These are phyloP conservation scores for Manis crassicaudata DNA, from an alignment of 2,797 vertebrate species.

Conservation along the genomic window DNA sequence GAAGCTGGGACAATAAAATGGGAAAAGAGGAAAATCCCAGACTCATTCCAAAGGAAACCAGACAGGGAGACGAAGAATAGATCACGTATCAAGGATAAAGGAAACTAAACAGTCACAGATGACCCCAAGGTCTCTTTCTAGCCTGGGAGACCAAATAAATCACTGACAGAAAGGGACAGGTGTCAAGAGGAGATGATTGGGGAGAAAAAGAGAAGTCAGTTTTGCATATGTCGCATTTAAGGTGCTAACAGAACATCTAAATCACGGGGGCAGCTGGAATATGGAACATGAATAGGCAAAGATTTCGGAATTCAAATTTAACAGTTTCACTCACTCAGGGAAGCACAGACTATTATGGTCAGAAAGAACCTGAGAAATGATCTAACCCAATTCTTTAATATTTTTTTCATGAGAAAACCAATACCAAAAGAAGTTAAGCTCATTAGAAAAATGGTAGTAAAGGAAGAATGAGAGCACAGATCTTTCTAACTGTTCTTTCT, in stretches of 20 bases:
- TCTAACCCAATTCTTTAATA: neutral
- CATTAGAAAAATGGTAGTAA: neutral
- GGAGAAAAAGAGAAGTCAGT: neutral
- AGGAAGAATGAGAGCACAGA: constrained; percentile 30
- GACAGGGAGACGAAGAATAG: neutral
- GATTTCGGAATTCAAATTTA: neutral
- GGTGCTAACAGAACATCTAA: neutral
- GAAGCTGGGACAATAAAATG: constrained; percentile 8
- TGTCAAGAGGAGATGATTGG: neutral
- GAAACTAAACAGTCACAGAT: constrained; percentile 18
- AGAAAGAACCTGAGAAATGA: constrained; percentile 4
- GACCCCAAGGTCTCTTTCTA: constrained; percentile 6
- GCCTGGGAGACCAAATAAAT: constrained; percentile 44
- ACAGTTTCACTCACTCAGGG: neutral
- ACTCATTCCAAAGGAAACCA: neutral
- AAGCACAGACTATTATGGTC: neutral
- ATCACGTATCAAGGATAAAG: neutral
- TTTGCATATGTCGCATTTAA: constrained; percentile 9
- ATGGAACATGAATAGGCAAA: neutral
- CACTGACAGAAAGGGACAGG: neutral
- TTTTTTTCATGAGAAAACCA: constrained; percentile 30
- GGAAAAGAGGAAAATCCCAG: neutral
- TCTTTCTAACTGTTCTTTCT: constrained; percentile 40
- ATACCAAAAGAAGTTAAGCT: neutral
- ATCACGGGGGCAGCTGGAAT: neutral